Evolutionary conservation across 2,113 vertebrate species (phyloP), one percentile per base, ranked within the genome.

Genomic region (Toxotes chatareus): DNA sequence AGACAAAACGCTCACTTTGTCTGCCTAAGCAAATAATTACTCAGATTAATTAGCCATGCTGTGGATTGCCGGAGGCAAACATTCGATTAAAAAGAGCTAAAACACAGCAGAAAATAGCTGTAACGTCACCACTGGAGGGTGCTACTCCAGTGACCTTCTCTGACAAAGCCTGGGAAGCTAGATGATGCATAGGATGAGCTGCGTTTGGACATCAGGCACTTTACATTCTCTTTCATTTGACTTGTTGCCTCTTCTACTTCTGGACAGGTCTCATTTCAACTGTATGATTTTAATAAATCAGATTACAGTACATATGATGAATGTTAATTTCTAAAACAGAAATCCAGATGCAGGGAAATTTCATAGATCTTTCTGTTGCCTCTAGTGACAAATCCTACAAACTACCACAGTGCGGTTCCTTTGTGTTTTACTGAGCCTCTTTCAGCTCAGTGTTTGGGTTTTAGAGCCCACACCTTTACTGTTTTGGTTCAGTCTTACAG

Each of bases 21-120:
- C 92, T 85, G 93, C 92, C 92, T 95, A 95, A 95, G 94, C 94
- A 95, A 95, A 95, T 95, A 94, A 94, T 95, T 94, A 94, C 93
- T 91, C 90, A 78, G 84, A 94, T 94, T 95, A 95, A 95, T 95
- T 94, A 94, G 88, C 90, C 92, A 92, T 92, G 91, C 91, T 91
- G 91, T 90, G 89, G 91, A 92, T 93, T 91, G 92, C 93, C 92
- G 76, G 80, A 93, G 94, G 94, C 91, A 90, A 92, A 91, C 84
- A 85, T 88, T 88, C 69, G 80, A 92, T 93, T 92, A 93, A 88
- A 91, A 87, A 75, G 77, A 86, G 83, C 69, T 83, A 87, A 91
- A 91, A 85, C 78, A 74, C 86, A 79, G 90, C 81, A 86, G 67
- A 91, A 88, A 93, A 90, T 73, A 86, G 88, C 89, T 82, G 84